Conservation (phyloP, 64 coral and sea anemone species). For the Catalaphyllia jardinei region DNA sequence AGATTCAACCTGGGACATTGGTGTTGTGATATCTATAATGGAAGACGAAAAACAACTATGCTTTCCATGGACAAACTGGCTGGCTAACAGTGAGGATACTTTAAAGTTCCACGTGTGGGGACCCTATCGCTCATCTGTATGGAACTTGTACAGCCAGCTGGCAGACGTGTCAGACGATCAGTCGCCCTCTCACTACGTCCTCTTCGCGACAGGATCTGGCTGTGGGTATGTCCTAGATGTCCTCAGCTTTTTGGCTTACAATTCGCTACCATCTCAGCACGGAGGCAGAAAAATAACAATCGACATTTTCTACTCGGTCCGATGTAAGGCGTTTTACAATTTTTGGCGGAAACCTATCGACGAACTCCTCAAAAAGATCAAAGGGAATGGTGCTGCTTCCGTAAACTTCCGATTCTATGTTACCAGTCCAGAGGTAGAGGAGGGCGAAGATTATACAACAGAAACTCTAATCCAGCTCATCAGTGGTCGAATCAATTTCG, state of each 20-base stretch:
- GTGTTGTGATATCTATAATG: slow-evolving; percentile 52
- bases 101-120: slow-evolving; percentile 45
- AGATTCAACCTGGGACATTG: slow-evolving; percentile 65
- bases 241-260: slow-evolving; percentile 57
- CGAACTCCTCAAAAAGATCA: slow-evolving; percentile 32
- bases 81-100: neutral
- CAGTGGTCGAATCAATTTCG: slow-evolving; percentile 45
- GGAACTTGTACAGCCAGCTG: slow-evolving; percentile 31
- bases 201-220: slow-evolving; percentile 70
- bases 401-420: slow-evolving; percentile 52
- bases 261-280: neutral
- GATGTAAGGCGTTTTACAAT: slow-evolving; percentile 40
- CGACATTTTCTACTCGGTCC: slow-evolving; percentile 64
- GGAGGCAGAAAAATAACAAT: neutral
- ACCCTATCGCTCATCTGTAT: slow-evolving; percentile 70
- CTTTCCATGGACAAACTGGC: slow-evolving; percentile 74
- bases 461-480: slow-evolving; percentile 24
- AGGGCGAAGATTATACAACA: neutral
- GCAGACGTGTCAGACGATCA: neutral
- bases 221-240: slow-evolving; percentile 68
- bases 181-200: slow-evolving; percentile 24
- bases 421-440: slow-evolving; percentile 8
- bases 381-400: slow-evolving; percentile 21
- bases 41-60: slow-evolving; percentile 51
- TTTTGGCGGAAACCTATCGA: slow-evolving; percentile 23